phyloP scores from a whole-genome alignment of 2,888 invertebrate species.

The Spicauda simplicius region DNA sequence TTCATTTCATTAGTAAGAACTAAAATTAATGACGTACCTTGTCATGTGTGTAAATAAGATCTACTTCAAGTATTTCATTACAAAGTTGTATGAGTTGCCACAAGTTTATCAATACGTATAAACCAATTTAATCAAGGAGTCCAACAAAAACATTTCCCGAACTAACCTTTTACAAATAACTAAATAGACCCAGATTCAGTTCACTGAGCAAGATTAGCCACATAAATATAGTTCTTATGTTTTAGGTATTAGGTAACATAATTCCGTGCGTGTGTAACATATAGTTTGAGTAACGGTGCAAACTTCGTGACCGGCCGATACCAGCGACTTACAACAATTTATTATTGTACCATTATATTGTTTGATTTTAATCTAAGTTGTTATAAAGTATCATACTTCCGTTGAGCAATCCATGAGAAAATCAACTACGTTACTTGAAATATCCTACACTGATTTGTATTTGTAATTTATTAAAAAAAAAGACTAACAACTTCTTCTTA shows the following conservation, averaged over 20 bases:
- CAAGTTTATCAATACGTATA: background rate
- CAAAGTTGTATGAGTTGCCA: background rate
- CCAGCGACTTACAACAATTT: constrained; percentile 13
- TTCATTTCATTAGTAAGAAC: too few species aligned
- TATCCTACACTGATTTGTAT: too few species aligned
- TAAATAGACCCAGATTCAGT: constrained; percentile 11
- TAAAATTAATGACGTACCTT: too few species aligned
- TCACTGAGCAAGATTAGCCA: constrained; percentile 5
- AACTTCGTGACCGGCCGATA: constrained; percentile 19
- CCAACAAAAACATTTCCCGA: background rate
- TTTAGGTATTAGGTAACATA: background rate
- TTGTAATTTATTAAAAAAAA: too few species aligned
- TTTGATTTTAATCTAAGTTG: background rate
- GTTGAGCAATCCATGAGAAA: background rate
- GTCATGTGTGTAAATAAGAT: too few species aligned
- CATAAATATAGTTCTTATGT: constrained; percentile 14
- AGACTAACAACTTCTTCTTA: too few species aligned
- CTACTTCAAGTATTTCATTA: too few species aligned
- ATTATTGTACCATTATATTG: background rate
- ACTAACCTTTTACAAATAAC: constrained; percentile 18
- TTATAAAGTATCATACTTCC: background rate
- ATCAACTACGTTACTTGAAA: background rate
- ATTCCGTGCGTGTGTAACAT: constrained; percentile 3
- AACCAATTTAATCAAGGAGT: background rate
- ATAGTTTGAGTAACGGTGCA: constrained; percentile 21